Percentiles rank a stretch among this genome's conserved stretches.
These are phyloP conservation scores for Formicarius rufipectus DNA, from an alignment of 2,113 vertebrate genomes.

Conservation along the genomic window DNA sequence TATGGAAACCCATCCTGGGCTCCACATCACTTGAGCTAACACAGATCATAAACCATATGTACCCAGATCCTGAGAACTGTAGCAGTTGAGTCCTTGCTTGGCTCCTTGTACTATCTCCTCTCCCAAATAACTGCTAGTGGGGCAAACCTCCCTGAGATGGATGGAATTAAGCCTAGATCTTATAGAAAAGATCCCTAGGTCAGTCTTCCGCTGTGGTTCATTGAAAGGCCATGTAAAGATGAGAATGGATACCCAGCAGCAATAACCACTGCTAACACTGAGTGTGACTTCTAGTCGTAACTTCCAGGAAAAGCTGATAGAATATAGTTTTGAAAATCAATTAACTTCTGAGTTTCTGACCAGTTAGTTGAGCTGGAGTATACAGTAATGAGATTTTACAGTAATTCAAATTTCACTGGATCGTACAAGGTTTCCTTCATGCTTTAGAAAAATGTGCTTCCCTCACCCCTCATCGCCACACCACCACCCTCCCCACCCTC, in stretches of 20 bases:
- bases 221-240: neutral
- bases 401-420: neutral
- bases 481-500: fast-evolving
- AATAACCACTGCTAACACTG: neutral
- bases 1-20: neutral
- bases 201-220: neutral
- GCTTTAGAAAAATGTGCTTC: neutral
- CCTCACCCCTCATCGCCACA: neutral
- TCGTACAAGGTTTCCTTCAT: neutral
- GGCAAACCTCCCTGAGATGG: neutral
- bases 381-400: neutral
- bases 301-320: neutral
- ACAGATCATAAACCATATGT: neutral
- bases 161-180: neutral
- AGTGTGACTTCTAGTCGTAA: neutral
- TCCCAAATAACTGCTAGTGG: neutral
- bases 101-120: neutral
- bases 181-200: neutral
- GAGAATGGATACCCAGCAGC: neutral
- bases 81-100: neutral
- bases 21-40: neutral
- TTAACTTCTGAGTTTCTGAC: neutral
- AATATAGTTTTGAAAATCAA: neutral
- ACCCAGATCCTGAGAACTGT: neutral
- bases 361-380: neutral